Evolutionary conservation across 2,113 vertebrate species (phyloP), one percentile per base, ranked within the genome.

Genomic region (Brachypodius melanocephalos): DNA sequence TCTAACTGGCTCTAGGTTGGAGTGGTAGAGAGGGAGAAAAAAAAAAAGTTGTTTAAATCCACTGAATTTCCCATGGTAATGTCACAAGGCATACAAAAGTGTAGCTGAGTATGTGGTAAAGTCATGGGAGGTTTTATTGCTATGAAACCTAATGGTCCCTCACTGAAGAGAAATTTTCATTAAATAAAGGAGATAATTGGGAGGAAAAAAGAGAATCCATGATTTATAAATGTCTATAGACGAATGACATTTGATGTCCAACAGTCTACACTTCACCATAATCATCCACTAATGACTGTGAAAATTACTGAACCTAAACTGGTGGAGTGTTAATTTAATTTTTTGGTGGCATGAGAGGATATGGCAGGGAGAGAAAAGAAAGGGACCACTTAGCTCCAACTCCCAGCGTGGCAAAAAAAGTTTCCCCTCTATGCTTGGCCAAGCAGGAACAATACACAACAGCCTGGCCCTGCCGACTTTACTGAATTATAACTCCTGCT

Each of bases 391-490:
- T 96, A 95, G 89, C 82, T 96, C 92, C 72, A 88, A 69, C 94
- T 96, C 74, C 65, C 43, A 75, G 88, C 2, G 3, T 4, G 4
- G 81, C 76, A 93, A 89, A 95, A 96, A 58, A 69, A 19, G 13
- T 14, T 51, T 5, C 2, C 46, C 52, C 63, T 36, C 68, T 13
- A 94, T 0, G 95, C 95, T 82, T 95, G 89, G 95, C 54, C 43
- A 66, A 81, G 69, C 90, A 95, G 72, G 75, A 90, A 97, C 97
- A 97, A 97, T 93, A 73, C 48, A 82, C 85, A 94, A 95, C 51
- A 67, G 88, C 81, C 75, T 1, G 0, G 92, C 57, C 77, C 66
- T 10, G 10, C 49, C 19, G 0, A 51, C 69, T 82, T 62, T 4
- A 12, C 88, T 75, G 84, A 94, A 92, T 88, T 93, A 52, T 85